Percentiles rank a stretch among this genome's conserved stretches.
Evolutionary conservation across 1,140 invertebrate species (phyloP).

Genomic region (Cotesia vestalis): DNA sequence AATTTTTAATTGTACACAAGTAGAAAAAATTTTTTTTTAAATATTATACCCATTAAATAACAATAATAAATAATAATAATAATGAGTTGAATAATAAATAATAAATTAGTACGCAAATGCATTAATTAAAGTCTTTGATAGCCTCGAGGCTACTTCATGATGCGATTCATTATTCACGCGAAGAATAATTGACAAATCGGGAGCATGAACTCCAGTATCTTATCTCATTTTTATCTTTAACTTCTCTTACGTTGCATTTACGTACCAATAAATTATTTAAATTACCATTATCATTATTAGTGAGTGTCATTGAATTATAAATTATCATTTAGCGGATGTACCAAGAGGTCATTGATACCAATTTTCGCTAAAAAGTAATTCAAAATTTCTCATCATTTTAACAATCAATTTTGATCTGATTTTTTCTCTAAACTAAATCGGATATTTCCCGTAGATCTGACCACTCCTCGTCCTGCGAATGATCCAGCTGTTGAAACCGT

Average conservation of each 20-base stretch:
- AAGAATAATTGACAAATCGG: conserved; percentile 14
- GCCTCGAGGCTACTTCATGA: too few species aligned
- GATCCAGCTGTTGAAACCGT: conserved; percentile 43
- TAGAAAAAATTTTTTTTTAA: too few species aligned
- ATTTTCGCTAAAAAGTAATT: neutral
- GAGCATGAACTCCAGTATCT: conserved; percentile 12
- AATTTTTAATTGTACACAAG: too few species aligned
- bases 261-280: neutral
- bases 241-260: neutral
- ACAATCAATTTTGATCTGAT: neutral
- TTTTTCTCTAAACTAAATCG: conserved; percentile 31
- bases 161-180: too few species aligned
- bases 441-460: conserved; percentile 56
- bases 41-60: too few species aligned
- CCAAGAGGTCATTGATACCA: neutral
- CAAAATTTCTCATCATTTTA: too few species aligned
- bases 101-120: too few species aligned
- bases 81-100: too few species aligned
- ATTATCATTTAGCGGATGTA: neutral
- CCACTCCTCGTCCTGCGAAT: conserved; percentile 55
- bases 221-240: neutral
- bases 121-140: too few species aligned
- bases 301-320: neutral
- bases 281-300: neutral
- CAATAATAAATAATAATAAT: too few species aligned